Conservation (phyloP, 2,888 invertebrate species). For the Caenorhabditis auriculariae region DNA sequence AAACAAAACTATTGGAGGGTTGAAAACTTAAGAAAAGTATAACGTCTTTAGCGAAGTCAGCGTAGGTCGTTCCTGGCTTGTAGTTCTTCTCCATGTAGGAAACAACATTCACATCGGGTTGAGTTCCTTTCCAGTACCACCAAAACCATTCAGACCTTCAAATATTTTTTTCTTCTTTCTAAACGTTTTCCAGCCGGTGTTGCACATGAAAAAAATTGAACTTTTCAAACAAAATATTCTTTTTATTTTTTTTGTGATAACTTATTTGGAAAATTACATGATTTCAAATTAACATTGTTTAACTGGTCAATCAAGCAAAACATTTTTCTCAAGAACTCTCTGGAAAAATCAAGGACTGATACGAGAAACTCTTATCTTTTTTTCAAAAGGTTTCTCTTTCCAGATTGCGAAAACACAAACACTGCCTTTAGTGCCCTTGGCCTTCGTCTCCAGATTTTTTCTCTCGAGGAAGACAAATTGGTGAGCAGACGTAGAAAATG, state of each 20-base stretch:
- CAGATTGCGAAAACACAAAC: slow-evolving; percentile 1
- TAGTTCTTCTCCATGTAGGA: slow-evolving; percentile 81
- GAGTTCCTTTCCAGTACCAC: slow-evolving; percentile 59
- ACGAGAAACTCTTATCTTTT: too few species aligned
- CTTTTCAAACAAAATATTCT: not conserved
- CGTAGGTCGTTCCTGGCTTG: slow-evolving; percentile 82
- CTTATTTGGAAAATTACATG: too few species aligned
- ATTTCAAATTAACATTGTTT: too few species aligned
- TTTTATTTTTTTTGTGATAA: not conserved
- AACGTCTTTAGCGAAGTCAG: slow-evolving; percentile 76
- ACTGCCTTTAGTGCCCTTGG: not conserved
- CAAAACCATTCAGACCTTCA: slow-evolving; percentile 78
- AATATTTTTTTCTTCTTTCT: not conserved
- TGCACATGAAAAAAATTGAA: not conserved
- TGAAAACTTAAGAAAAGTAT: slow-evolving; percentile 6
- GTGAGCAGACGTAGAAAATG: too few species aligned
- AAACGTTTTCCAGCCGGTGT: not conserved
- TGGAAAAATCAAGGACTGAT: too few species aligned
- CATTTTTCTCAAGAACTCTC: too few species aligned
- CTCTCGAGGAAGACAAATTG: not conserved
- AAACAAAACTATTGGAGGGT: slow-evolving; percentile 44
- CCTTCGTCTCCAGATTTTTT: not conserved
- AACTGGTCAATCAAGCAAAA: too few species aligned
- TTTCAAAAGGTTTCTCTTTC: too few species aligned
- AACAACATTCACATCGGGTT: slow-evolving; percentile 50